A percentile compares a stretch with the other conserved stretches of the same genome.
phyloP scores from a whole-genome alignment of 1,140 invertebrate species.

The Heliconius eleuchia region DNA sequence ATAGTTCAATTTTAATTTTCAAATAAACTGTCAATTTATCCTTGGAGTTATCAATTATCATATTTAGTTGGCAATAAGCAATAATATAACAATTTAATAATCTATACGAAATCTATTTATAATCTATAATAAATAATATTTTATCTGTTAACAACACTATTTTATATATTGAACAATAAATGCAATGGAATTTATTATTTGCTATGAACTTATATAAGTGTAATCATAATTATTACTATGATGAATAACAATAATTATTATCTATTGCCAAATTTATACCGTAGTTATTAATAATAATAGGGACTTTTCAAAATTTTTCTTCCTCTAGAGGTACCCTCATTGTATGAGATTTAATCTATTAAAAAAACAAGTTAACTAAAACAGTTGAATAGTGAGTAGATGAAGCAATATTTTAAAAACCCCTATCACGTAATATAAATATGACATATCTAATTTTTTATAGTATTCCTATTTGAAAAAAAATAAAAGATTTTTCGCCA shows the following conservation, averaged over 20 bases:
- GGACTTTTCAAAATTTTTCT: slow-evolving; percentile 63
- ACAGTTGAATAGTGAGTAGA: slow-evolving; percentile 71
- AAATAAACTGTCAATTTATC: not conserved
- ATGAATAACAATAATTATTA: slow-evolving; percentile 64
- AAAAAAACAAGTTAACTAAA: slow-evolving; percentile 56
- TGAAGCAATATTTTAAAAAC: slow-evolving; percentile 73
- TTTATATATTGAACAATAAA: slow-evolving; percentile 52
- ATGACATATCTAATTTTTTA: slow-evolving; percentile 78
- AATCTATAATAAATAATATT: slow-evolving; percentile 15
- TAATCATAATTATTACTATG: slow-evolving; percentile 47
- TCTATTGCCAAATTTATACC: slow-evolving; percentile 71
- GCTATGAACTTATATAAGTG: slow-evolving; percentile 38
- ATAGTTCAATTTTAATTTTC: too few species aligned
- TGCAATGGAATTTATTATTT: slow-evolving; percentile 68
- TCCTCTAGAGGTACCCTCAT: slow-evolving; percentile 57
- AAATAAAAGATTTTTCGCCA: slow-evolving; percentile 46
- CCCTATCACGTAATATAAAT: slow-evolving; percentile 28
- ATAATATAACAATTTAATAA: slow-evolving; percentile 9
- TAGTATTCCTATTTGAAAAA: slow-evolving; percentile 46
- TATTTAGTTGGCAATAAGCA: slow-evolving; percentile 3
- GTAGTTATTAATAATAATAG: slow-evolving; percentile 59
- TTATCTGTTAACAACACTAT: slow-evolving; percentile 21
- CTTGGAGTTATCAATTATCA: not conserved
- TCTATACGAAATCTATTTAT: slow-evolving; percentile 19
- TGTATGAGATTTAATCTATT: slow-evolving; percentile 49